phyloP scores from a whole-genome alignment of 1,140 invertebrate genomes.

The Planococcus citri region DNA sequence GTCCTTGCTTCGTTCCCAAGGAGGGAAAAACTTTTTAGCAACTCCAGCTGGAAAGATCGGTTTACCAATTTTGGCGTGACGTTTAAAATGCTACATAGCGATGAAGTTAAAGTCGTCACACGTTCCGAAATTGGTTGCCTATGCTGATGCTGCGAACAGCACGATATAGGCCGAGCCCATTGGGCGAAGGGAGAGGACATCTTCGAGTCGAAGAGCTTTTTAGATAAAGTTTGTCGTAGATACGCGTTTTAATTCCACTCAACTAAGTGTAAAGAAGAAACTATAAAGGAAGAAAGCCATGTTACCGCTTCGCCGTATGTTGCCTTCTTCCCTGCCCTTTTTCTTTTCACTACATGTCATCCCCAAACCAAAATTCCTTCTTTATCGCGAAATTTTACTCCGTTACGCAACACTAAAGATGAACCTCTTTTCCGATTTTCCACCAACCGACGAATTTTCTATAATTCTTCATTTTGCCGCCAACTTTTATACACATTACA shows the following conservation, averaged over 20 bases:
- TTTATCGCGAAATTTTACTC: not conserved
- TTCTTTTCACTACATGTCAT: conserved; percentile 5
- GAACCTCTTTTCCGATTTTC: not conserved
- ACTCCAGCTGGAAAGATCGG: not conserved
- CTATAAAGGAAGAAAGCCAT: not conserved
- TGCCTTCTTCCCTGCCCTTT: not conserved
- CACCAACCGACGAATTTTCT: not conserved
- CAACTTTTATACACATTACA: not conserved
- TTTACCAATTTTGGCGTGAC: conserved; percentile 16
- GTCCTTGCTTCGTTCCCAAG: not conserved
- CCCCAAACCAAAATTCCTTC: not conserved
- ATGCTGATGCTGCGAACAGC: not conserved
- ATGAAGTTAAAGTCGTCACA: not conserved
- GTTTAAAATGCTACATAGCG: not conserved
- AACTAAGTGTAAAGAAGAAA: conserved; percentile 13
- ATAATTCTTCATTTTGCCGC: not conserved
- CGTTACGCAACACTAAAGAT: not conserved
- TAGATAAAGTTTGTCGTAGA: conserved; percentile 18
- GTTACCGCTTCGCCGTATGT: conserved; percentile 15
- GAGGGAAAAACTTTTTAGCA: conserved; percentile 3
- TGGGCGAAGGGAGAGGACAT: not conserved
- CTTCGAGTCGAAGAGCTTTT: conserved; percentile 1
- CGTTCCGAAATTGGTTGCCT: conserved; percentile 1
- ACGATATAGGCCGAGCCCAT: not conserved
- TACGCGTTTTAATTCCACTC: conserved; percentile 18